Evolutionary conservation across 2,888 invertebrate genomes (phyloP).

Genomic region (Acanthosepion pharaonis): DNA sequence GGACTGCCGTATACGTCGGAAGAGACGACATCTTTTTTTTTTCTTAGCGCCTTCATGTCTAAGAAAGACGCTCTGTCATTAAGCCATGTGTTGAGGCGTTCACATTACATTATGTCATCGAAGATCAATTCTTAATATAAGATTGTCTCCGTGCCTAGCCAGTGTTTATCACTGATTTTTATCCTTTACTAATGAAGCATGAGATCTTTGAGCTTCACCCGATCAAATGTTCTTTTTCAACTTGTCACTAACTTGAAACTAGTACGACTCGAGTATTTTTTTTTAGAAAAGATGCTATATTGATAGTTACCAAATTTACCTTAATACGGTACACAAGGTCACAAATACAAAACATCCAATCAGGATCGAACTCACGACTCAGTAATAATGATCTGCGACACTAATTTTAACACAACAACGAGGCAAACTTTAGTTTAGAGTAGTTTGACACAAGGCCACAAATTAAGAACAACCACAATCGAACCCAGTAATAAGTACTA

Average conservation of each 20-base stretch:
- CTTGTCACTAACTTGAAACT: not conserved
- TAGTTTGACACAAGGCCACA: too few species aligned
- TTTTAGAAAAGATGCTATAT: not conserved
- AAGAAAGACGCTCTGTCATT: not conserved
- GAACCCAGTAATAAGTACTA: too few species aligned
- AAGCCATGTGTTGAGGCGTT: not conserved
- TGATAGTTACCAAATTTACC: not conserved
- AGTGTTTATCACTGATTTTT: not conserved
- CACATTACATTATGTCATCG: not conserved
- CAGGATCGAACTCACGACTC: too few species aligned
- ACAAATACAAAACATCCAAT: too few species aligned
- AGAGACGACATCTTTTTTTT: not conserved
- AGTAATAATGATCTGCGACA: too few species aligned
- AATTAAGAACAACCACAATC: too few species aligned
- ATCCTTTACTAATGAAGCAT: not conserved
- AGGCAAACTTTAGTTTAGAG: too few species aligned
- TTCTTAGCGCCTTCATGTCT: not conserved
- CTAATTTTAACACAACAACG: too few species aligned
- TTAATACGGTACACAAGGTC: too few species aligned
- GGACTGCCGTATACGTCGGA: not conserved
- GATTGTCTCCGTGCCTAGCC: not conserved
- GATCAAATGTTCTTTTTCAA: not conserved
- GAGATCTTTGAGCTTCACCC: not conserved
- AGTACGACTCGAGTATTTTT: not conserved
- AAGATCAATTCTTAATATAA: not conserved